A percentile compares a stretch with the other conserved stretches of the same genome.
Conservation (phyloP, 2,113 vertebrate genomes). For the Cariama cristata region DNA sequence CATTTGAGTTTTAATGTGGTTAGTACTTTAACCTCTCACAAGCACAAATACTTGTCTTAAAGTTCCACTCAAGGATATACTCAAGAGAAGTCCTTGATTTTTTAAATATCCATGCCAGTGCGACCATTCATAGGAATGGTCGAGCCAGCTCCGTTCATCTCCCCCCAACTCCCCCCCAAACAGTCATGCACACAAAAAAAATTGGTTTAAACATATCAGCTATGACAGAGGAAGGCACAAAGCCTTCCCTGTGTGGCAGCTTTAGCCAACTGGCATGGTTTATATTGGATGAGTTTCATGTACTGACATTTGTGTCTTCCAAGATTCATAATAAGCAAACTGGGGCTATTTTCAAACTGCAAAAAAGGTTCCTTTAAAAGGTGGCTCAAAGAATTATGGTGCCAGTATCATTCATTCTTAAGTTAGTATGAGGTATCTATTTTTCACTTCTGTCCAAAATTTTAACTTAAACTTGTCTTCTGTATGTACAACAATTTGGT, state of each 20-base stretch:
- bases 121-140: constrained; percentile 7
- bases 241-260: constrained; percentile 58
- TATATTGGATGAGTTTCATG: constrained; percentile 70
- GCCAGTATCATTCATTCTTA: not conserved
- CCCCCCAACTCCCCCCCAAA: constrained; percentile 30
- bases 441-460: not conserved
- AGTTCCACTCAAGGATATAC: constrained; percentile 63
- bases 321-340: constrained; percentile 77
- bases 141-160: constrained; percentile 19
- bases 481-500: not conserved
- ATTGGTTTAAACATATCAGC: constrained; percentile 58
- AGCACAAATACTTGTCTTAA: constrained; percentile 66
- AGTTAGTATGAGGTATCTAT: not conserved
- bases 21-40: constrained; percentile 75
- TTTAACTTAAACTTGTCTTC: not conserved
- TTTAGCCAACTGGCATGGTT: constrained; percentile 70
- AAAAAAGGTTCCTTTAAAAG: constrained; percentile 57
- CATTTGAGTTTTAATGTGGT: constrained; percentile 66
- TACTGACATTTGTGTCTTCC: constrained; percentile 82
- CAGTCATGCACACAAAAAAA: constrained; percentile 70
- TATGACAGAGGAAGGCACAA: constrained; percentile 63
- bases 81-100: constrained; percentile 59
- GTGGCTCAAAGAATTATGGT: constrained; percentile 55
- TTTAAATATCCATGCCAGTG: constrained; percentile 48
- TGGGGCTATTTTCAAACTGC: constrained; percentile 64